Evolutionary conservation across 2,797 vertebrate genomes (phyloP).

Genomic region (Serranus cabrilla): DNA sequence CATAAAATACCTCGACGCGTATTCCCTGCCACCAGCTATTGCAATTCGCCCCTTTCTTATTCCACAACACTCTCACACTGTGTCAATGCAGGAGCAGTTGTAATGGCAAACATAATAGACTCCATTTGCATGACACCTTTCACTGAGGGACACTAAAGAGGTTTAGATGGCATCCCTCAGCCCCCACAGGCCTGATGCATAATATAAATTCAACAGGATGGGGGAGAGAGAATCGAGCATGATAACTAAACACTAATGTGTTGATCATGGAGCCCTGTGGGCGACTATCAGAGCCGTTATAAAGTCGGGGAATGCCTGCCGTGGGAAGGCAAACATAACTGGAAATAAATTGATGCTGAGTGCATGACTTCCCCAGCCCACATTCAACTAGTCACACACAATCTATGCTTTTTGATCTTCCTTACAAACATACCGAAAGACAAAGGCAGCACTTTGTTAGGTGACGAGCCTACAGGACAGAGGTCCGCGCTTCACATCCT

Average conservation of each 20-base stretch:
- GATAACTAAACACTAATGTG: slow-evolving; percentile 62
- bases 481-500: slow-evolving; percentile 62
- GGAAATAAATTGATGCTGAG: slow-evolving; percentile 61
- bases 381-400: slow-evolving; percentile 48
- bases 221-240: slow-evolving; percentile 43
- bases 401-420: slow-evolving; percentile 49
- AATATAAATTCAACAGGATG: slow-evolving; percentile 65
- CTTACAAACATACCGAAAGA: slow-evolving; percentile 29
- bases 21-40: slow-evolving; percentile 62
- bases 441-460: slow-evolving; percentile 67
- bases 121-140: slow-evolving; percentile 80
- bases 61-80: slow-evolving; percentile 45
- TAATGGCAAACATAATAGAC: slow-evolving; percentile 73
- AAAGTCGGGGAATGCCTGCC: slow-evolving; percentile 46
- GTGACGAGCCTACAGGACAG: slow-evolving; percentile 63
- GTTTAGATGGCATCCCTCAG: slow-evolving; percentile 67
- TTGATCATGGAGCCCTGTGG: slow-evolving; percentile 59
- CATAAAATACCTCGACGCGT: slow-evolving; percentile 70
- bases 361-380: slow-evolving; percentile 63
- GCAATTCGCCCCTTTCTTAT: slow-evolving; percentile 62
- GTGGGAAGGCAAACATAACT: slow-evolving; percentile 62
- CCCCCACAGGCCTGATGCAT: slow-evolving; percentile 55
- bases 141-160: slow-evolving; percentile 71
- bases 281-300: slow-evolving; percentile 54
- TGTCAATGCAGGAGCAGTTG: slow-evolving; percentile 44